Evolutionary conservation across 2,113 vertebrate species (phyloP), one percentile per base, ranked within the genome.

Genomic region (Eptatretus burgeri): DNA sequence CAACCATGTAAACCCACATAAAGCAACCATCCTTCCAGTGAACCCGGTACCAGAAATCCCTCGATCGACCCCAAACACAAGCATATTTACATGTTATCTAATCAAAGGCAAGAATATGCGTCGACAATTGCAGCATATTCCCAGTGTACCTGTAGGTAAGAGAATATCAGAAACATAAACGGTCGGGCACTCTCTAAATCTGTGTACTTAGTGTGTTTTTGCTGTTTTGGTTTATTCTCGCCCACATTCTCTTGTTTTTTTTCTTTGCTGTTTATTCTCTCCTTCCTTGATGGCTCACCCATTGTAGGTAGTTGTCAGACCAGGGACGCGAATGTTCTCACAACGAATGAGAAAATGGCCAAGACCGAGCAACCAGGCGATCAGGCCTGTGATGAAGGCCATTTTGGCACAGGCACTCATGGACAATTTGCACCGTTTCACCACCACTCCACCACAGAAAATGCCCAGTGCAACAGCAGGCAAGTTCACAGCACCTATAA

Each of bases 391-490:
- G 49, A 74, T 79, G 67, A 88, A 69, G 52, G 80, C 78, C 67
- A 94, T 76, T 68, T 78, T 83, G 66, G 82, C 79, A 1, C 83
- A 84, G 67, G 80, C 83, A 71, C 76, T 73, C 66, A 85, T 66
- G 63, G 68, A 70, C 2, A 94, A 70, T 69, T 75, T 76, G 69
- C 79, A 82, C 66, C 78, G 89, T 70, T 86, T 93, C 82, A 93
- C 85, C 53, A 84, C 52, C 62, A 91, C 73, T 1, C 84, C 85
- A 7, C 87, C 85, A 1, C 80, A 82, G 71, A 94, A 84, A 75
- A 93, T 84, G 66, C 86, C 87, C 66, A 87, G 71, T 5, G 84
- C 85, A 65, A 94, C 83, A 11, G 85, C 85, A 20, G 86, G 85
- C 68, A 93, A 83, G 72, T 87, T 93, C 73, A 93, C 83, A 51